phyloP scores from a whole-genome alignment of 2,797 vertebrate genomes.

The Hydrolagus colliei region DNA sequence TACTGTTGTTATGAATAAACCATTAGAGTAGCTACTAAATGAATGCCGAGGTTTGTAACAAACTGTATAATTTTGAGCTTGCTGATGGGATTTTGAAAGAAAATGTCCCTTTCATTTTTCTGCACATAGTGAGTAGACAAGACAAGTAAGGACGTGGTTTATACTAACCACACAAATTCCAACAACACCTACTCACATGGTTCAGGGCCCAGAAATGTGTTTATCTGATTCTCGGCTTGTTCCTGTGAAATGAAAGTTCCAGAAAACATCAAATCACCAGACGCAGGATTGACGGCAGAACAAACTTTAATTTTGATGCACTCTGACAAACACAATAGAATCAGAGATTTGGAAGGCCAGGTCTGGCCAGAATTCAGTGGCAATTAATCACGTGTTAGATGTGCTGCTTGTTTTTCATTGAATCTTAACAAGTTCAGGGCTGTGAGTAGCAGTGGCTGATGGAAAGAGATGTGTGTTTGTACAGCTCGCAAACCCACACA shows the following conservation, averaged over 20 bases:
- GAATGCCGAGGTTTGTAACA: neutral
- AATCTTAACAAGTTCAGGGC: neutral
- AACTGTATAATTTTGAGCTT: neutral
- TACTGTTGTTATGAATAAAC: neutral
- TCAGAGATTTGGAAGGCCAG: too few relatives aligned
- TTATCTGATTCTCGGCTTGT: constrained; percentile 12
- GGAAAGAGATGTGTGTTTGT: neutral
- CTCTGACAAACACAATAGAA: too few relatives aligned
- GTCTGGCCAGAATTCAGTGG: neutral
- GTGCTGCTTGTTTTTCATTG: neutral
- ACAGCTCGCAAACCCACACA: neutral
- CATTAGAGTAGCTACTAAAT: neutral
- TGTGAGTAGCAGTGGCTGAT: neutral
- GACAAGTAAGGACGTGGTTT: constrained; percentile 28
- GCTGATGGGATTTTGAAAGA: neutral
- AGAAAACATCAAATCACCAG: neutral
- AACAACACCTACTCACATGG: constrained; percentile 24
- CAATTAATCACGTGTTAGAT: neutral
- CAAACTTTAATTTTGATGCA: too few relatives aligned
- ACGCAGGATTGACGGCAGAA: too few relatives aligned
- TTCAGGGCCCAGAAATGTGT: constrained; percentile 30
- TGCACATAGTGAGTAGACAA: neutral
- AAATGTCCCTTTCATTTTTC: constrained; percentile 15
- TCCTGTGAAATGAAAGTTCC: neutral
- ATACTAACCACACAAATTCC: constrained; percentile 29